Conservation (phyloP, 2,888 invertebrate genomes). For the Hofmannophila pseudospretella region DNA sequence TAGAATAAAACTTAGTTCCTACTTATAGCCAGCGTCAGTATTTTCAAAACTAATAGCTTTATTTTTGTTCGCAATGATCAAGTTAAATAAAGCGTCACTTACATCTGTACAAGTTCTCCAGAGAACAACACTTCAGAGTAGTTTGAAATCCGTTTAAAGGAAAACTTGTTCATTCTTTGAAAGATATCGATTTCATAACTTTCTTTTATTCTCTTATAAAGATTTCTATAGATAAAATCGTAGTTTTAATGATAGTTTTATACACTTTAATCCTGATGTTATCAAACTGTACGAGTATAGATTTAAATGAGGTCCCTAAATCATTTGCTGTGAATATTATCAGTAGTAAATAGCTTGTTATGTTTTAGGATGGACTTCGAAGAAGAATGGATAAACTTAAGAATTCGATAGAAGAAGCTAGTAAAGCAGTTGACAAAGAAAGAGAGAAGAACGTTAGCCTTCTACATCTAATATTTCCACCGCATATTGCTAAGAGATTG, state of each 20-base stretch:
- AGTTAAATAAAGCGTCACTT: background rate
- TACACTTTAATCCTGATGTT: too few species aligned
- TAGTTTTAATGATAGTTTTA: too few species aligned
- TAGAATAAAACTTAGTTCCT: too few species aligned
- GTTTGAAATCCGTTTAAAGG: background rate
- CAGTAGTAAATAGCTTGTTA: too few species aligned
- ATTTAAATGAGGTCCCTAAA: too few species aligned
- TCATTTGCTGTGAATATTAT: too few species aligned
- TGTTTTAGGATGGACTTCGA: constrained; percentile 86
- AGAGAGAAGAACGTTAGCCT: constrained; percentile 96
- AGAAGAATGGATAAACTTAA: constrained; percentile 96
- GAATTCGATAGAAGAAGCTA: constrained; percentile 95
- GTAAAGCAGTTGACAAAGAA: constrained; percentile 93
- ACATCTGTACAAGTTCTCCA: background rate
- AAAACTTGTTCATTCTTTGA: too few species aligned
- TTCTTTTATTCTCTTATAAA: too few species aligned
- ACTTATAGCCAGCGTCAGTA: too few species aligned
- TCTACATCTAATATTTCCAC: constrained; percentile 95
- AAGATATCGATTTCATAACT: too few species aligned
- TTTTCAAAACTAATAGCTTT: background rate
- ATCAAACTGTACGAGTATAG: too few species aligned
- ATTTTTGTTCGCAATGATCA: background rate
- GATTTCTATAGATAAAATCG: too few species aligned
- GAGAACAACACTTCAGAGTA: background rate
- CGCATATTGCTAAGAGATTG: constrained; percentile 93